Evolutionary conservation across 2,888 invertebrate genomes (phyloP), one percentile per base, ranked within the genome.

Genomic region (Leptogaster cylindrica): DNA sequence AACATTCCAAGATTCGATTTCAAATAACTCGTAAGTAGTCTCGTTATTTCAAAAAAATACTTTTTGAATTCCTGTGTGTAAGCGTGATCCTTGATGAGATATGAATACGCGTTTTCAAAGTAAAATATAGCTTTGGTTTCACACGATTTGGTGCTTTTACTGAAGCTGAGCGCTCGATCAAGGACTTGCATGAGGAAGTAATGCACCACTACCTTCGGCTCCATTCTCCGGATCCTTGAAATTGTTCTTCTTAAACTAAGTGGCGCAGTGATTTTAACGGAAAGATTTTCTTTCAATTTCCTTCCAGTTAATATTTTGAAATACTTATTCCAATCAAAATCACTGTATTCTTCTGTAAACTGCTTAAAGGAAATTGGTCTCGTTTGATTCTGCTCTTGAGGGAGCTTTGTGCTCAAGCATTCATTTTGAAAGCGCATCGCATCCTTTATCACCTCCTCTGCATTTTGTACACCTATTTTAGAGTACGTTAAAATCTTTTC

Each of bases 321-420:
- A 39, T 55, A 55, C 2, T 55, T 36, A n/a, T 36, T 36, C 55
- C 55, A 55, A 16, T 55, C 36, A 12, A 55, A 55, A 16, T 12
- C 25, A 20, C 16, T 46, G 20, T 23, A 46, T 6, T 2, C n/a
- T 25, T 23, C 25, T 20, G 16, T 46, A 46, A 46, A 23, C 25
- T 46, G 23, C 25, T 10, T 46, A 10, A 10, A 46, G 4, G 12
- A n/a, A n/a, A n/a, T n/a, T n/a, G n/a, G n/a, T n/a, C 7, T 7
- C 3, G 23, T 0, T 6, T 46, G 5, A n/a, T 2, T 44, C 5
- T 46, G n/a, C 8, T 46, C 46, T 8, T 23, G 12, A 4, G 46
- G 16, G n/a, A 20, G 8, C n/a, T n/a, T n/a, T 46, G 20, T 3
- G 20, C 25, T 46, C n/a, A n/a, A n/a, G 3, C 16, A 46, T 16